Evolutionary conservation across 2,113 vertebrate genomes (phyloP), one percentile per base, ranked within the genome.

Genomic region (Pygoscelis adeliae): DNA sequence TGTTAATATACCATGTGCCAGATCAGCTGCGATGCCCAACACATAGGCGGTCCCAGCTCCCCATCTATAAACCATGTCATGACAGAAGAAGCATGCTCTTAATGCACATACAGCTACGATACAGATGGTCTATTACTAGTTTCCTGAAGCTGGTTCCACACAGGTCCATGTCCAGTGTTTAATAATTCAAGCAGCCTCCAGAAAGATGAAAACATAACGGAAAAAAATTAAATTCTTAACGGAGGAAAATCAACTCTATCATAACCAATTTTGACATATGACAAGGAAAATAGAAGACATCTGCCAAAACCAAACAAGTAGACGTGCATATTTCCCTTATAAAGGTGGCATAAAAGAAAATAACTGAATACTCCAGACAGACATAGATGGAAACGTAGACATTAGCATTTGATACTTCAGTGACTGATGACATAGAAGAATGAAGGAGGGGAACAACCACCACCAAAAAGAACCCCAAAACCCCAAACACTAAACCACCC

Each of bases 201-300:
- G 53, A 69, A 73, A 81, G 58, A 66, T 15, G 30, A 80, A 92
- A 86, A 86, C 26, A 22, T 65, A 91, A 94, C n/a, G 52, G 22
- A 66, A 87, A 72, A 71, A 73, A 85, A n/a, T 20, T 10, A 36
- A 87, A 90, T 46, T 77, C 50, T 62, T 87, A 83, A 92, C 0
- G 0, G 83, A 80, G 27, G 29, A 85, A 96, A 92, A 94, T 77
- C 36, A 76, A 88, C 88, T 83, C 72, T 61, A 78, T 86, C 82
- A 46, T 69, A 92, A 90, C 25, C 49, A 53, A 40, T 80, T 72
- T 46, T 94, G 79, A 91, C 74, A 80, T 9, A 27, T 38, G 78
- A 90, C 87, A 92, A 77, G 66, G 40, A 88, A 83, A 96, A 93
- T 72, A 74, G 82, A 83, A 97, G 92, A 72, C 36, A 92, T 40